Base-by-base conservation (phyloP, 2,797 vertebrate genomes). In the Australoheros facetus region DNA sequence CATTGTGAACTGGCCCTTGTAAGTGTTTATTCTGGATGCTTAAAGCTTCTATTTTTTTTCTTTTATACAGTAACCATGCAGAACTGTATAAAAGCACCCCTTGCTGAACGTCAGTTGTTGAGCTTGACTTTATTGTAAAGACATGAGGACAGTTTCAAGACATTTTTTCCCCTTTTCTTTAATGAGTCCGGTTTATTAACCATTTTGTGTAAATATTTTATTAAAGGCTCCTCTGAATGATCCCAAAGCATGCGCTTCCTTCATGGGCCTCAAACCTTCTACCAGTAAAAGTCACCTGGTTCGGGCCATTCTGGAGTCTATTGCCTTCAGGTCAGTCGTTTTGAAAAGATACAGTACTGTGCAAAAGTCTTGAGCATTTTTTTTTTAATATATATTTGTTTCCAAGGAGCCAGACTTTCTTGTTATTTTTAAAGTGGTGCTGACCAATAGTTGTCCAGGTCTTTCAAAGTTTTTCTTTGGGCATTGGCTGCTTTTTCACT, bases 241-340 rank as follows among this genome's bases (percentile, higher is more conserved):
- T 82, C 97, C 97, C 1, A 96, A 90, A 93, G 97, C 97, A 0
- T 98, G 97, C 72, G 97, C 98, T 58, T 97, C 97, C 56, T 96
- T 99, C 77, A 96, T 96, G 97, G 98, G 98, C 72, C 95, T 99
- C 81, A 99, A 98, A 93, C 95, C 96, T 57, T 96, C 97, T 3
- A 97, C 97, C 62, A 98, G 90, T 55, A 98, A 97, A 92, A 92
- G 87, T 71, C 98, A 99, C 79, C 96, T 99, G 10, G 96, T 99
- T 19, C 96, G 98, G 64, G 97, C 98, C 70, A 97, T 99, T 78
- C 80, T 99, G 90, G 98, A 99, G 91, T 98, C 98, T 0, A 37
- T 99, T 7, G 97, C 97, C 39, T 99, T 98, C 94, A 97, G 98
- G 98, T 98, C 73, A 88, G 81, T 75, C 16, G 1, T 30, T 73